Base-by-base conservation (phyloP, 2,113 vertebrate genomes). In the Cephalopholis sonnerati region DNA sequence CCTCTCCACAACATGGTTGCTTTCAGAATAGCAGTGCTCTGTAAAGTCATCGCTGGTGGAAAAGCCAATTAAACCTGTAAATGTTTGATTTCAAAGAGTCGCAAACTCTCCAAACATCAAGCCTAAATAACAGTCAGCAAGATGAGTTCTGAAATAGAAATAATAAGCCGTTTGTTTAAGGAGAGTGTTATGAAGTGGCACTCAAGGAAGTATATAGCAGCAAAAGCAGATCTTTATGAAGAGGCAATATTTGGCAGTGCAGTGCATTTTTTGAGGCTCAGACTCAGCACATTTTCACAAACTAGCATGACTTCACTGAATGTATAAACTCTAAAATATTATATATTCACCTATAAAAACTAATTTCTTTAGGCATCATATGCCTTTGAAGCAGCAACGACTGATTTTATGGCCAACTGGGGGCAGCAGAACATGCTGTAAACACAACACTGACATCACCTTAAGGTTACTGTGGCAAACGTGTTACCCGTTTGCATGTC, bases 11-110 rank as follows among this genome's bases (percentile, higher is more conserved):
- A 39, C 61, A 73, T 20, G 64, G 24, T 63, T 89, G 48, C 55
- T 84, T 82, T 81, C 71, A 80, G 59, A 44, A 24, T 39, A 63
- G 59, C 5, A 9, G 27, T 15, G 75, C 17, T 53, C 59, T 54
- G 44, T 74, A 58, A 82, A 78, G 68, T 75, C 59, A 74, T 41
- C 39, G n/a, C 69, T 13, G 46, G 51, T 77, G 70, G 66, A 87
- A 81, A 54, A 83, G 76, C 51, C 69, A 59, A 59, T 84, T 79
- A 39, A 63, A 85, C 65, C 46, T 78, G 70, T 53, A 74, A 68
- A 79, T 72, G 51, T 58, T 75, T 73, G 73, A n/a, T 82, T 74
- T 68, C 46, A n/a, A 73, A 20, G 16, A 58, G 39, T 4, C 22
- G 10, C 44, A 65, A 67, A 20, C 13, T 70, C 53, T 59, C 4